These are phyloP conservation scores for Gymnocheta viridis DNA, from an alignment of 2,888 invertebrate genomes.

Conservation along the genomic window DNA sequence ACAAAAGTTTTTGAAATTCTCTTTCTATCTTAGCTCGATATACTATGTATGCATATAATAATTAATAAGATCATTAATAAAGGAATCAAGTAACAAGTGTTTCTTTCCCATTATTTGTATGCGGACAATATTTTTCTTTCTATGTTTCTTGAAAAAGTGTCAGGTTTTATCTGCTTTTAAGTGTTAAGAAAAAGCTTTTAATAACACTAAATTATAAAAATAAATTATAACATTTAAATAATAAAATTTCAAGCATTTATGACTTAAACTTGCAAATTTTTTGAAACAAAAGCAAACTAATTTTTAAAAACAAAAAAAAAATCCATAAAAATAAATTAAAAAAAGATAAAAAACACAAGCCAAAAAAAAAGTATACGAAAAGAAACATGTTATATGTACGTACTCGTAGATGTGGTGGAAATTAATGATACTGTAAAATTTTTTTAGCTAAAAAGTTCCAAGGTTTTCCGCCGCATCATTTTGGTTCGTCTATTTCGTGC, in stretches of 20 bases:
- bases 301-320: neutral
- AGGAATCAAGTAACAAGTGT: slow-evolving; percentile 52
- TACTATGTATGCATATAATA: too few species aligned
- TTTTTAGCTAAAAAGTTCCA: slow-evolving; percentile 57
- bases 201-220: slow-evolving; percentile 5
- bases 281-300: slow-evolving; percentile 10
- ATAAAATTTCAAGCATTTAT: slow-evolving; percentile 6
- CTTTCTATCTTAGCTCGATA: too few species aligned
- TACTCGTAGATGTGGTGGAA: slow-evolving; percentile 1
- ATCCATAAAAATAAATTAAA: slow-evolving; percentile 11
- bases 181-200: slow-evolving; percentile 7
- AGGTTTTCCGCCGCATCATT: slow-evolving; percentile 63
- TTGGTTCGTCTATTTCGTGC: slow-evolving; percentile 40
- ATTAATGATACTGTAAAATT: slow-evolving; percentile 35
- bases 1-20: neutral
- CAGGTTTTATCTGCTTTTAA: neutral
- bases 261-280: neutral
- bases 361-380: neutral
- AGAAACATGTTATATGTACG: neutral
- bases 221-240: slow-evolving; percentile 15
- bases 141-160: neutral
- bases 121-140: neutral
- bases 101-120: slow-evolving; percentile 6
- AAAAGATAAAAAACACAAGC: neutral
- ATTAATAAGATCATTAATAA: neutral